Percentiles rank a stretch among this genome's conserved stretches.
phyloP scores from a whole-genome alignment of 2,113 vertebrate species.

The Atrichornis clamosus region DNA sequence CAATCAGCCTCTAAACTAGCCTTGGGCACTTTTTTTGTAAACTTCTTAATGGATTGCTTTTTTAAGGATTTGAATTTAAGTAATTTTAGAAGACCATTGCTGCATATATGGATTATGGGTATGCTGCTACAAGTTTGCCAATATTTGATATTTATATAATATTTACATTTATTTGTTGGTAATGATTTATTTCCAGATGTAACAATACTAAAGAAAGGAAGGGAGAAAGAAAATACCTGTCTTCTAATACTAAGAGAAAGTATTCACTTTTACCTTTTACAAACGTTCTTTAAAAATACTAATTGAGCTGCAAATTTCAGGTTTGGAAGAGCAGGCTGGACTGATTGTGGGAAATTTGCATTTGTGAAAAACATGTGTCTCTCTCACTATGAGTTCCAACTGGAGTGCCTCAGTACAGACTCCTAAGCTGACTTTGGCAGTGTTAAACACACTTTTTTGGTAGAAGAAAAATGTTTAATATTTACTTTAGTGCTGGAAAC shows the following conservation, averaged over 20 bases:
- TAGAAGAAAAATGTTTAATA: constrained; percentile 57
- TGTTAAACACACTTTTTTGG: constrained; percentile 27
- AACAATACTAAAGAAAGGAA: not conserved
- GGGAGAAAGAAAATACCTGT: not conserved
- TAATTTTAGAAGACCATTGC: constrained; percentile 39
- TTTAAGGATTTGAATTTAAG: constrained; percentile 44
- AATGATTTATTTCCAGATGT: not conserved
- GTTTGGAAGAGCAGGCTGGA: not conserved
- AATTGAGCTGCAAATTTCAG: not conserved
- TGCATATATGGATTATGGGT: not conserved
- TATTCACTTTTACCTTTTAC: not conserved
- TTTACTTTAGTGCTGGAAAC: constrained; percentile 63
- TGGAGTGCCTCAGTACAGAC: constrained; percentile 35
- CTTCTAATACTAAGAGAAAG: not conserved
- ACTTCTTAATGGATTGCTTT: constrained; percentile 69
- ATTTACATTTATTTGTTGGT: constrained; percentile 8
- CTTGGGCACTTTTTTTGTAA: constrained; percentile 61
- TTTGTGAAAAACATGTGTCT: constrained; percentile 45
- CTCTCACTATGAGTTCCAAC: constrained; percentile 26
- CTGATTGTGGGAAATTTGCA: constrained; percentile 34
- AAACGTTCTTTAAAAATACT: not conserved
- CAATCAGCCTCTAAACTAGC: constrained; percentile 61
- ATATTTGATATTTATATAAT: constrained; percentile 9
- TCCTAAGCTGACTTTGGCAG: constrained; percentile 57
- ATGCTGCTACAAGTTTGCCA: not conserved